phyloP scores from a whole-genome alignment of 2,888 invertebrate species.

The Noctua pronuba region DNA sequence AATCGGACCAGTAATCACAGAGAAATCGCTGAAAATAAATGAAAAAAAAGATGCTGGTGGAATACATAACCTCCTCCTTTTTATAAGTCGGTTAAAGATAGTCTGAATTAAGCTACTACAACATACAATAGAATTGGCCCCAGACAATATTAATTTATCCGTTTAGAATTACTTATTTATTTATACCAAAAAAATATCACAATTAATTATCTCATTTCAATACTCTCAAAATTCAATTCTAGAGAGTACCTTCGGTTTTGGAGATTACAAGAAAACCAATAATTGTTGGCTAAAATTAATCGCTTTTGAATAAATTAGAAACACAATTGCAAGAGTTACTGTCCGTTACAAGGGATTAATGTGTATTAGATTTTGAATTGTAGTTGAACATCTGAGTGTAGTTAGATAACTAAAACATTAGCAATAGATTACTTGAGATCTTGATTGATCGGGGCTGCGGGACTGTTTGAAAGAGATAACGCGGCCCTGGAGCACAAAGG shows the following conservation, averaged over 20 bases:
- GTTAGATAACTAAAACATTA: not conserved
- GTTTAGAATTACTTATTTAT: too few species aligned
- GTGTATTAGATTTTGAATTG: constrained; percentile 9
- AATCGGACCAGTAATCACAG: too few species aligned
- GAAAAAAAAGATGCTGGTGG: too few species aligned
- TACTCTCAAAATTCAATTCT: constrained; percentile 11
- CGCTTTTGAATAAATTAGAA: constrained; percentile 38
- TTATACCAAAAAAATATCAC: too few species aligned
- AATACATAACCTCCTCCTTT: too few species aligned
- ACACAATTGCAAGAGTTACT: constrained; percentile 13
- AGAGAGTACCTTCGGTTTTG: not conserved
- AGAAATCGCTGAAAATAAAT: too few species aligned
- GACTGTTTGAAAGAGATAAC: too few species aligned
- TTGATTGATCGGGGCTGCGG: too few species aligned
- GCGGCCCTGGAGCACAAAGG: too few species aligned
- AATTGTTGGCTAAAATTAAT: constrained; percentile 25
- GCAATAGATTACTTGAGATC: constrained; percentile 1
- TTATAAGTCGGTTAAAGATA: not conserved
- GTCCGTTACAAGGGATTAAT: constrained; percentile 32
- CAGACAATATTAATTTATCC: constrained; percentile 7
- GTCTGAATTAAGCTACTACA: not conserved
- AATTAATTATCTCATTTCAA: constrained; percentile 12
- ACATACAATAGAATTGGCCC: not conserved
- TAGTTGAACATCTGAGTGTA: constrained; percentile 8
- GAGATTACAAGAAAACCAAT: constrained; percentile 9